Evolutionary conservation across 2,888 invertebrate genomes (phyloP).

Genomic region (Ditula angustiorana): DNA sequence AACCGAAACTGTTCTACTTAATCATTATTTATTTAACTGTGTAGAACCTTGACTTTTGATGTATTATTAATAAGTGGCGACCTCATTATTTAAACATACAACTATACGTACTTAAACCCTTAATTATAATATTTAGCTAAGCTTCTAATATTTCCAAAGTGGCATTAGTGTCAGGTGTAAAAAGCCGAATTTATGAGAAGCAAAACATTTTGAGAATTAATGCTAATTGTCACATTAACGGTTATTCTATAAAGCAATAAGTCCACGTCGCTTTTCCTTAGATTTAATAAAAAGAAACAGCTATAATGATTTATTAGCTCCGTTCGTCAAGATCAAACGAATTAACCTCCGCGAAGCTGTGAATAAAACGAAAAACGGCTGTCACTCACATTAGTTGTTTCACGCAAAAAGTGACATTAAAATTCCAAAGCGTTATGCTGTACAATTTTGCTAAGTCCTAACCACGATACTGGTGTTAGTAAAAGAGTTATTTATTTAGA

Average conservation of each 20-base stretch:
- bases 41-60: not conserved
- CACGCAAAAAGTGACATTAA: conserved; percentile 58
- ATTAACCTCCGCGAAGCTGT: conserved; percentile 55
- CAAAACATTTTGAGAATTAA: conserved; percentile 26
- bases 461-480: too few relatives aligned
- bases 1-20: too few relatives aligned
- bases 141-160: not conserved
- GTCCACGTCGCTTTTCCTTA: conserved; percentile 29
- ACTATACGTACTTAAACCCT: too few relatives aligned
- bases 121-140: too few relatives aligned
- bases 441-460: too few relatives aligned
- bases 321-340: conserved; percentile 46
- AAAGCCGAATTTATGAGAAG: not conserved
- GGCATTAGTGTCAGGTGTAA: not conserved
- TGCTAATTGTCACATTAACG: conserved; percentile 30
- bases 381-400: conserved; percentile 48
- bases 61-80: not conserved
- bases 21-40: not conserved
- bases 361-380: conserved; percentile 52
- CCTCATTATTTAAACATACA: not conserved
- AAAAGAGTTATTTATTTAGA: too few relatives aligned
- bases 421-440: not conserved
- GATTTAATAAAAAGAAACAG: conserved; percentile 35
- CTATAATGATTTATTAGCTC: conserved; percentile 37
- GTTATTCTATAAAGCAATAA: conserved; percentile 36